Conservation (phyloP, 2,113 vertebrate species). For the Strix aluco region DNA sequence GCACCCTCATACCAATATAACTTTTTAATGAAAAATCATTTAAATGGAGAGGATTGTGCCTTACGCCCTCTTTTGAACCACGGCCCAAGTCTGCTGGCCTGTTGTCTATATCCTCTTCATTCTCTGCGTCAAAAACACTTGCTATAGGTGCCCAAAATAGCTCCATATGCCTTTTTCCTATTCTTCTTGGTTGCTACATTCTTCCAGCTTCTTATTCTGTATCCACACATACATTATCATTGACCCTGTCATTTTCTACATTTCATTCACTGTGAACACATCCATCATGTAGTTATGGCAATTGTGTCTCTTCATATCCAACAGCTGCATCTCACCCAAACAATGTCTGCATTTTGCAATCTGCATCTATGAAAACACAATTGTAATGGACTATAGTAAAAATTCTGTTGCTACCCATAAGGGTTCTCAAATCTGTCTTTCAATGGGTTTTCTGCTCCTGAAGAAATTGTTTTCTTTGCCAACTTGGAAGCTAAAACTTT, state of each 20-base stretch:
- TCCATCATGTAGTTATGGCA: neutral
- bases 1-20: constrained; percentile 38
- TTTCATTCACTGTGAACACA: neutral
- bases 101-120: neutral
- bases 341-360: neutral
- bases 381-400: neutral
- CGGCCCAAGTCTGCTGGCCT: neutral
- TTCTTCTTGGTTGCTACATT: neutral
- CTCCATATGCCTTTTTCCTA: neutral
- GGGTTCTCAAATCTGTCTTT: neutral
- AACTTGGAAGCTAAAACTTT: constrained; percentile 30
- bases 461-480: constrained; percentile 22
- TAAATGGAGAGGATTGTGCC: constrained; percentile 59
- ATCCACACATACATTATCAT: neutral
- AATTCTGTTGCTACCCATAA: neutral
- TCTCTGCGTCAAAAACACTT: neutral
- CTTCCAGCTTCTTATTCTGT: neutral
- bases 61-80: neutral
- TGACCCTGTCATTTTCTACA: neutral
- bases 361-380: neutral
- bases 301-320: neutral
- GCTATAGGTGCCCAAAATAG: neutral
- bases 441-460: neutral
- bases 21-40: constrained; percentile 50
- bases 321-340: neutral